Evolutionary conservation across 1,140 invertebrate genomes (phyloP).

Genomic region (Druon quercuslanigerum): DNA sequence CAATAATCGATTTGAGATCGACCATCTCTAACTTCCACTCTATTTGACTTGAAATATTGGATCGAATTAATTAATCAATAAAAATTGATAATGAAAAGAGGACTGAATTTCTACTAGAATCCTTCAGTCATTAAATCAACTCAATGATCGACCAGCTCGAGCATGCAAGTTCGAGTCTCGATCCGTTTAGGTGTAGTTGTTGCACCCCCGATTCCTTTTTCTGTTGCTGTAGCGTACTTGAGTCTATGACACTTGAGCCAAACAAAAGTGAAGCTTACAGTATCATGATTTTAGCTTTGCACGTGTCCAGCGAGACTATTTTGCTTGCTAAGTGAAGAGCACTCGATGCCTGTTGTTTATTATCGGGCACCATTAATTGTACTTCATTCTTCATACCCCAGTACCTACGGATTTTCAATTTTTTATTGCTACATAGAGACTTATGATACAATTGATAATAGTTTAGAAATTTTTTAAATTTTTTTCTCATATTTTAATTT

Average conservation of each 20-base stretch:
- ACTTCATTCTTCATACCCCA: conserved; percentile 34
- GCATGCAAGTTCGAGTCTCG: conserved; percentile 1
- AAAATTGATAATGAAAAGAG: background rate
- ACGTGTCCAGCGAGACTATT: conserved; percentile 67
- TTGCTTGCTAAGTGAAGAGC: conserved; percentile 66
- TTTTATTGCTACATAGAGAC: background rate
- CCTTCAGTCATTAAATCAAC: background rate
- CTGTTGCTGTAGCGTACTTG: conserved; percentile 36
- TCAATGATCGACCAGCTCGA: background rate
- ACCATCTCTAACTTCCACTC: too few relatives aligned
- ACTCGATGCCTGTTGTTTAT: conserved; percentile 62
- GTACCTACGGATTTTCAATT: background rate
- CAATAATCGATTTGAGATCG: too few relatives aligned
- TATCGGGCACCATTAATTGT: conserved; percentile 57
- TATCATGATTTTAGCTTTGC: conserved; percentile 74
- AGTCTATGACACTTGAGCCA: conserved; percentile 54
- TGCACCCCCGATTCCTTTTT: background rate
- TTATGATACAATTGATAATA: background rate
- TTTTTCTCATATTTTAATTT: too few relatives aligned
- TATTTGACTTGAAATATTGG: too few relatives aligned
- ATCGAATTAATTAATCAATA: too few relatives aligned
- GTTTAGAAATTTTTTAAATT: too few relatives aligned
- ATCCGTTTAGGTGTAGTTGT: background rate
- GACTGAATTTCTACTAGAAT: conserved; percentile 19
- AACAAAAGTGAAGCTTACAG: conserved; percentile 66